A percentile compares a stretch with the other conserved stretches of the same genome.
Conservation (phyloP, 1,140 invertebrate species). For the Cardiocondyla obscurior region DNA sequence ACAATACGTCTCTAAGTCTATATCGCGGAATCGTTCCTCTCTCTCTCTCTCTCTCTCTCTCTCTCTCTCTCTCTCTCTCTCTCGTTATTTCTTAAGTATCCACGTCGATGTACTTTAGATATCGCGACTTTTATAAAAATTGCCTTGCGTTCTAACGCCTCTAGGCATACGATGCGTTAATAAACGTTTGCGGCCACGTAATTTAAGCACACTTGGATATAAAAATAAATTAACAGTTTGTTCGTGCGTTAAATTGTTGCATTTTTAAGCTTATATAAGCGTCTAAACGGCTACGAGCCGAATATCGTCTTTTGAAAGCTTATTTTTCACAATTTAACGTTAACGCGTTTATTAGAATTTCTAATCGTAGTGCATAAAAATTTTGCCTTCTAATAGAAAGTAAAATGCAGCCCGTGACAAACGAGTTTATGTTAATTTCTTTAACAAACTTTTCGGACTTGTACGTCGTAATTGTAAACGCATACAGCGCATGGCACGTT, state of each 20-base stretch:
- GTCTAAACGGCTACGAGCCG: neutral
- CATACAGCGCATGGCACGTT: too few relatives aligned
- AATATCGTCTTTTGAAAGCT: neutral
- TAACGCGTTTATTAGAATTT: neutral
- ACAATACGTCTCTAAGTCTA: constrained; percentile 13
- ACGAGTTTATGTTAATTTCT: neutral
- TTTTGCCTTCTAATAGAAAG: neutral
- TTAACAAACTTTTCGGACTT: neutral
- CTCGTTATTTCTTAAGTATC: neutral
- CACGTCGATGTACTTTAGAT: neutral
- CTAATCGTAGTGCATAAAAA: neutral
- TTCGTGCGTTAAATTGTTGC: neutral
- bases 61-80: neutral
- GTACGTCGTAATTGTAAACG: neutral
- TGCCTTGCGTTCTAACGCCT: neutral
- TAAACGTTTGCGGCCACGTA: neutral
- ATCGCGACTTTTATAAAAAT: neutral
- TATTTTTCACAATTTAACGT: neutral
- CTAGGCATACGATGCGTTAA: too few relatives aligned
- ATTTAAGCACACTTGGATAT: neutral
- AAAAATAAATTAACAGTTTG: neutral
- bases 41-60: neutral
- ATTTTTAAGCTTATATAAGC: neutral
- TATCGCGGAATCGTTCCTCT: neutral
- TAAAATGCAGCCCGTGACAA: neutral